Base-by-base conservation (phyloP, 2,888 invertebrate genomes). In the Dascillus cervinus region DNA sequence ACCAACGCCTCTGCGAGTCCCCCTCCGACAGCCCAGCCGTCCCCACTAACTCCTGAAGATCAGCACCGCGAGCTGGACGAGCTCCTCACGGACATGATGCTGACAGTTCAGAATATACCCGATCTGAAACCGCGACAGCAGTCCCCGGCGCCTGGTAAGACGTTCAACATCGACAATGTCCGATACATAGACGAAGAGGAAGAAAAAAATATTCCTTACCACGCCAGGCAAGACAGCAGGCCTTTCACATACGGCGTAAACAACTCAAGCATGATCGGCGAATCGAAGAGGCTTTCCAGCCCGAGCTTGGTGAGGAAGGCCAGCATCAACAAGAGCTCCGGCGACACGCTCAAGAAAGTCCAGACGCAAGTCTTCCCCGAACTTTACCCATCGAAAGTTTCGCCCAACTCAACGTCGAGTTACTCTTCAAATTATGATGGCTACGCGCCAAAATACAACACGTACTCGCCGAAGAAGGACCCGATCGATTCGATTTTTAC, bases 151-250 rank as follows among this genome's bases (percentile, higher is more conserved):
- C 39, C 46, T 35, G 33, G 34, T 22, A 41, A 29, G 25, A 41
- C 39, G 28, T 53, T 58, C 44, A 49, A 51, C 29, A 46, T 57
- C 43, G 64, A 62, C 33, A 58, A 58, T 53, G 58, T 64, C 36
- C 55, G 62, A 31, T 62, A 52, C 53, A 64, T 65, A 50, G 63
- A 65, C 60, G 53, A 54, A 34, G 59, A 60, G 32, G 53, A 57
- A 58, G 70, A 71, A 46, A 72, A 71, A 44, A 75, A 79, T 62
- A 87, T 88, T 62, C 90, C 91, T 50, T 91, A 91, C 69, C 90
- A 91, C 80, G 89, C 90, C 56, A 75, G 90, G 55, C 80, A 85
- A 50, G 85, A 89, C 65, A 85, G 86, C 53, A 78, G 85, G 53
- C 91, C 91, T 41, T 90, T 90, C 68, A 85, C 86, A 34, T 91